Evolutionary conservation across 2,888 invertebrate species (phyloP), one percentile per base, ranked within the genome.

Genomic region (Allolobophora icterica): DNA sequence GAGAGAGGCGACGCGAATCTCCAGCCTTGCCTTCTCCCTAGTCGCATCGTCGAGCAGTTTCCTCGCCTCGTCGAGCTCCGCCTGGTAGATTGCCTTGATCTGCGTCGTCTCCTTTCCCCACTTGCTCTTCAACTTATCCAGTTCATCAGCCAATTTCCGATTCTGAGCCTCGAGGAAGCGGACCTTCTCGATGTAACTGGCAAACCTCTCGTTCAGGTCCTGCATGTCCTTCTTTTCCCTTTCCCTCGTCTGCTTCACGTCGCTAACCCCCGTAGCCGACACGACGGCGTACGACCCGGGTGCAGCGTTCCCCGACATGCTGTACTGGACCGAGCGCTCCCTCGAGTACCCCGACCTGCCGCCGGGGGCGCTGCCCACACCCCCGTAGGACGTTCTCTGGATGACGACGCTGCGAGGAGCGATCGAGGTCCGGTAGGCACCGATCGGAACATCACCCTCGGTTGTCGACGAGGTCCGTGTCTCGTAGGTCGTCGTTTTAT

Each of bases 171-270:
- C 95, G 91, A 95, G 93, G 92, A 95, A 95, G 87, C 95, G 93
- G 33, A 93, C 93, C 94, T 96, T 96, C 94, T 96, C 96, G 92
- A 96, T 96, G 94, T 96, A 96, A 94, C 94, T 95, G 92, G 96
- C 96, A 91, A 96, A 95, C 90, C 96, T 94, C 93, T 96, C 96
- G 94, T 96, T 96, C 92, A 96, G 93, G 92, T 96, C 96, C 93
- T 95, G 95, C 95, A 96, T 95, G 93, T 96, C 96, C 93, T 95
- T 95, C 95, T 96, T 96, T 94, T 96, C 96, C 92, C 94, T 94
- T 92, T 95, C 96, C 89, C 96, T 94, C 91, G 93, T 93, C 90
- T 94, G 94, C 91, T 94, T 94, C 92, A 96, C 95, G 83, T 94
- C 94, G 91, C 94, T 95, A 17, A 96, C 96, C 58, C 94, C 95